A percentile compares a stretch with the other conserved stretches of the same genome.
Conservation (phyloP, 92 coral and sea anemone genomes). For the Meandrina meandrites region DNA sequence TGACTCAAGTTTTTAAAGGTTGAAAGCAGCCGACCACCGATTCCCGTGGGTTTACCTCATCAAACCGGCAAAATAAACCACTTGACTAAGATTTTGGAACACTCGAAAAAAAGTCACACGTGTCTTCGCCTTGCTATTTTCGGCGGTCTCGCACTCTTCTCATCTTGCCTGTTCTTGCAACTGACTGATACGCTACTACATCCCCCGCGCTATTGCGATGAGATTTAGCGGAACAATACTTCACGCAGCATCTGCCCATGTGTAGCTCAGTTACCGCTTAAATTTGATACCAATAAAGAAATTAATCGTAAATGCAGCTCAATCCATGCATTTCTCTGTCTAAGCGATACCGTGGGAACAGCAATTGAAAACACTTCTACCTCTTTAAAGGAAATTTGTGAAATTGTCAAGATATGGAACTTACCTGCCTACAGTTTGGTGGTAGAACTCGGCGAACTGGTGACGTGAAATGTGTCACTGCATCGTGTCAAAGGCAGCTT, state of each 20-base stretch:
- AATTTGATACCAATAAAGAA: slow-evolving; percentile 1
- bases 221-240: neutral
- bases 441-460: neutral
- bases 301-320: neutral
- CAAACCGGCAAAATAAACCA: neutral
- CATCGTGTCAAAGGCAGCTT: neutral
- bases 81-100: slow-evolving; percentile 9
- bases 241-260: neutral
- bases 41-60: neutral
- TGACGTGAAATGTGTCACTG: neutral
- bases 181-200: neutral
- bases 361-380: neutral
- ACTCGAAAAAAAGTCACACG: neutral
- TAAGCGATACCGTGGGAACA: neutral
- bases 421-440: neutral
- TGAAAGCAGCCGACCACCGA: neutral
- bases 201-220: neutral
- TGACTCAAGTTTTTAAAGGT: neutral
- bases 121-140: neutral
- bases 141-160: neutral
- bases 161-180: neutral
- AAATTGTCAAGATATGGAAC: neutral
- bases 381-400: neutral
- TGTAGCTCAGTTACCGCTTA: neutral
- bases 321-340: neutral